These are phyloP conservation scores for Zosterops borbonicus DNA, from an alignment of 2,113 vertebrate genomes.

Conservation along the genomic window DNA sequence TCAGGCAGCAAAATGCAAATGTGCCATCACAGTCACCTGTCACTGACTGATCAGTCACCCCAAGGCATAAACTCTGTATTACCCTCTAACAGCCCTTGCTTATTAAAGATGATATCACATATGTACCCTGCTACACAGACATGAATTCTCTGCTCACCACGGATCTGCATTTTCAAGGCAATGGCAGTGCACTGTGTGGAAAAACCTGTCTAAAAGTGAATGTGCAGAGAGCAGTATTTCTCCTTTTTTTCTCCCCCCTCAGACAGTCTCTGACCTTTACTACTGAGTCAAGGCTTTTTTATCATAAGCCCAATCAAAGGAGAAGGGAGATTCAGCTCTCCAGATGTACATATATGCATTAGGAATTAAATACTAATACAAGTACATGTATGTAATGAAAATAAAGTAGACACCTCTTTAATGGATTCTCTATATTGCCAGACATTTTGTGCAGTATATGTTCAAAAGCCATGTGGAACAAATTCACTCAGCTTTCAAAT, in stretches of 20 bases:
- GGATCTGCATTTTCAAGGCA: background rate
- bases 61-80: background rate
- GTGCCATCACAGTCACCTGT: background rate
- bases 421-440: background rate
- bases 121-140: background rate
- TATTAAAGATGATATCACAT: background rate
- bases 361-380: background rate
- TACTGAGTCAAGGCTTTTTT: background rate
- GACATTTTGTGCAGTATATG: background rate
- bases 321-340: background rate
- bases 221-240: background rate
- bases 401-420: background rate
- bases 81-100: background rate
- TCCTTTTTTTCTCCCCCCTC: background rate
- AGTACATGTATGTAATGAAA: background rate
- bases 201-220: background rate
- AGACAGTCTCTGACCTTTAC: background rate
- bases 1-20: background rate
- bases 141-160: background rate
- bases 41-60: background rate
- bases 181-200: background rate
- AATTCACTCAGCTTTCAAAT: constrained; percentile 41
- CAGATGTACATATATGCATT: background rate
- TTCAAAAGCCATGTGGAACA: constrained; percentile 54
- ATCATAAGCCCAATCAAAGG: background rate